These are phyloP conservation scores for Bujurquina vittata DNA, from an alignment of 2,113 vertebrate species.

Conservation along the genomic window DNA sequence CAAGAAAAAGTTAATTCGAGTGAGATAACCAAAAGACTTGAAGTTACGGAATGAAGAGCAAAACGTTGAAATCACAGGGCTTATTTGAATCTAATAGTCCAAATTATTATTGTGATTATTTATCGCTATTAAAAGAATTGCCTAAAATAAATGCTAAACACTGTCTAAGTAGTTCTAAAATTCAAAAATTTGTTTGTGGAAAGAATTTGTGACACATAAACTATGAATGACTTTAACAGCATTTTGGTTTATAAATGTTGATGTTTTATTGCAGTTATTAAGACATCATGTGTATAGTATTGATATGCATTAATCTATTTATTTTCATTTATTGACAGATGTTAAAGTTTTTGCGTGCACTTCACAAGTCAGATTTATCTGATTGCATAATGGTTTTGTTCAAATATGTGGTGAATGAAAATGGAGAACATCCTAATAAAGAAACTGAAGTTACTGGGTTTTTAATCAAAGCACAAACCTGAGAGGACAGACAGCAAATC, in stretches of 20 bases:
- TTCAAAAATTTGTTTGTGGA: not conserved
- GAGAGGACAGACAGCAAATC: not conserved
- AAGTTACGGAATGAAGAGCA: not conserved
- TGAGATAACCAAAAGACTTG: not conserved
- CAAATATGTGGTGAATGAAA: not conserved
- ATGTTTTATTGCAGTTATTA: not conserved
- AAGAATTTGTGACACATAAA: not conserved
- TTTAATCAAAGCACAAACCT: constrained; percentile 1
- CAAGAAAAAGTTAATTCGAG: not conserved
- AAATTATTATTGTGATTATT: not conserved
- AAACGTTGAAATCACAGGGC: not conserved
- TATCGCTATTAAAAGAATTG: not conserved
- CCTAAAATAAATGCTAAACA: not conserved
- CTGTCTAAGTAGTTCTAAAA: not conserved
- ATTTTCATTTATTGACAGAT: not conserved
- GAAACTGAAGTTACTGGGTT: not conserved
- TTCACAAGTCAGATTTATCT: not conserved
- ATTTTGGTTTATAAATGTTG: not conserved
- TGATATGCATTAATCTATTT: not conserved
- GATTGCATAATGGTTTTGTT: not conserved
- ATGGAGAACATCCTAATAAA: not conserved
- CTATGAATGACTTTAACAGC: not conserved
- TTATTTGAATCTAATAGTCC: not conserved
- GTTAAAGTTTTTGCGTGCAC: rapidly evolving
- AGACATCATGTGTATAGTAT: not conserved